phyloP scores from a whole-genome alignment of 2,888 invertebrate species.

The Cantharis flavilabris region DNA sequence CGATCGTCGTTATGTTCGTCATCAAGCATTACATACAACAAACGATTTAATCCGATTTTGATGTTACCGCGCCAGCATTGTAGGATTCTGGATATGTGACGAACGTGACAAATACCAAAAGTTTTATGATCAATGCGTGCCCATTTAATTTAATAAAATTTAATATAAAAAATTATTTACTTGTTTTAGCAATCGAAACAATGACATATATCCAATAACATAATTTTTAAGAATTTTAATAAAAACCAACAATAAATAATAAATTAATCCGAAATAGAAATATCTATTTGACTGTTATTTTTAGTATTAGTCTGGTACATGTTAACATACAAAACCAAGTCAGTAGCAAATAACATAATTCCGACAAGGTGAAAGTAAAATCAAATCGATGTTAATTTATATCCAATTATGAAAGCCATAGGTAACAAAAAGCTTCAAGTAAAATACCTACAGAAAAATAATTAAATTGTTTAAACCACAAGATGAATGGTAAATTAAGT shows the following conservation, averaged over 20 bases:
- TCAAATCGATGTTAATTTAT: background rate
- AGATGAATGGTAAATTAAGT: background rate
- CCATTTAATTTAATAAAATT: background rate
- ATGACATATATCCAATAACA: background rate
- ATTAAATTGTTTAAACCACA: background rate
- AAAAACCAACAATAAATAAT: too few species aligned
- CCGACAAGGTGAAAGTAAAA: background rate
- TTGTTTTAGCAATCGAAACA: background rate
- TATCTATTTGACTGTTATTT: background rate
- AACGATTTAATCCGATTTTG: background rate
- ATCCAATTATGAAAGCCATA: background rate
- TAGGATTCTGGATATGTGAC: background rate
- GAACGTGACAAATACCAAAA: background rate
- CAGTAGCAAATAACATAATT: background rate
- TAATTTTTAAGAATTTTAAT: background rate
- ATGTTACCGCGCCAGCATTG: background rate
- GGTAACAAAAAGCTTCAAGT: background rate
- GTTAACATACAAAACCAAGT: too few species aligned
- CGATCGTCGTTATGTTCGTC: background rate
- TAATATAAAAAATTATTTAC: background rate
- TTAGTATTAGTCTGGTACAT: too few species aligned
- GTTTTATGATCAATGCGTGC: background rate
- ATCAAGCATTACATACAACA: background rate
- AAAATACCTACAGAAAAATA: background rate
- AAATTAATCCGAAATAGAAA: too few species aligned